Evolutionary conservation across 2,888 invertebrate genomes (phyloP), one percentile per base, ranked within the genome.

Genomic region (Lycaena phlaeas): DNA sequence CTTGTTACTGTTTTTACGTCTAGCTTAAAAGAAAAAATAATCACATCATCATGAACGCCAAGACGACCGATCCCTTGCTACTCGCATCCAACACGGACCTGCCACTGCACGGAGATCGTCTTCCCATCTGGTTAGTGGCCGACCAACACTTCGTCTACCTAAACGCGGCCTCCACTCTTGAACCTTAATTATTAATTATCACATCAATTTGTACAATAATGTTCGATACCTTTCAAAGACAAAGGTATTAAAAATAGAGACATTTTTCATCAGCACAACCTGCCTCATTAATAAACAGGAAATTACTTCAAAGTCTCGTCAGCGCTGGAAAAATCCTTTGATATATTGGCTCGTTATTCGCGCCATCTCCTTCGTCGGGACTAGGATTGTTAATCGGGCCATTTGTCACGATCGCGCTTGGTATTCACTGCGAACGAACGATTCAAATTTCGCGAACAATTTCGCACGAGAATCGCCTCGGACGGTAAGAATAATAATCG

Each of bases 311-410:
- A 55, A 63, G 58, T 61, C 62, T 69, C 68, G 66, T 73, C 74
- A 69, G 65, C 57, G 59, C 56, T 61, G 53, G 68, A 74, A 74
- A 71, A 81, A 79, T 78, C 81, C 78, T 77, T 76, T 82, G 79
- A 82, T 79, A 76, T 78, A 82, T 82, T 68, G 68, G 68, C 70
- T 78, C 79, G 81, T 82, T 82, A 82, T 68, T 67, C 69, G 71
- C 71, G 61, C 78, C 77, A 75, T 79, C 81, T 77, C 76, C 70
- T 65, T 59, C 63, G 64, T 59, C 61, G 63, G 52, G 66, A 66
- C 68, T 61, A 56, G 74, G 72, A 71, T 76, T 78, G 78, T 78
- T 79, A 81, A 79, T 81, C 78, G 77, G 59, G 63, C 68, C 71
- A 81, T 81, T 81, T 78, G 75, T 81, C 81, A 81, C 73, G 72